phyloP scores from a whole-genome alignment of 1,140 invertebrate species.

The Sinonovacula constricta region DNA sequence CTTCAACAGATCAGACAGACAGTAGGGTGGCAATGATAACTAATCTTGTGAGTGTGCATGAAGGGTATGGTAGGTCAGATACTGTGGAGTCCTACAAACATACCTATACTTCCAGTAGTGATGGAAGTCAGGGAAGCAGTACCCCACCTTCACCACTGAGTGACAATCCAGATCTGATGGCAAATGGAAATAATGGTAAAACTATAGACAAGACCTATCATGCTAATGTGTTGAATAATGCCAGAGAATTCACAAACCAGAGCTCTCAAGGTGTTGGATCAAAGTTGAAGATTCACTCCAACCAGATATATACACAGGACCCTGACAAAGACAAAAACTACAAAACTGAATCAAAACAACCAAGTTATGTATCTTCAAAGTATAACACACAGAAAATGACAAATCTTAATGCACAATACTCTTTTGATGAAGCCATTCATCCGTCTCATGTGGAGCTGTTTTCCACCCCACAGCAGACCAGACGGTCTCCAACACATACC shows the following conservation, averaged over 20 bases:
- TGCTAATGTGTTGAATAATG: conserved; percentile 35
- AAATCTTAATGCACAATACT: no score
- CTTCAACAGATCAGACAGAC: neutral
- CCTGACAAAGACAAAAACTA: no score
- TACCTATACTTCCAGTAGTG: conserved; percentile 37
- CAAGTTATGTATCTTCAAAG: no score
- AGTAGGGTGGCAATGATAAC: no score
- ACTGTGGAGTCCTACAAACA: conserved; percentile 41
- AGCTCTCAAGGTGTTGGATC: neutral
- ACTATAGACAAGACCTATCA: no score
- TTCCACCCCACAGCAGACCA: conserved; percentile 28
- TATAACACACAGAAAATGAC: no score
- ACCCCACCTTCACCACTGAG: conserved; percentile 30
- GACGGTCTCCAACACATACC: conserved; percentile 19
- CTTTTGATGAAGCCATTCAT: no score
- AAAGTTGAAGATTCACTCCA: conserved; percentile 40
- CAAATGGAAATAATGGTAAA: conserved; percentile 11
- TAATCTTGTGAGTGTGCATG: no score
- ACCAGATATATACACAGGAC: conserved; percentile 31
- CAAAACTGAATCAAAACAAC: no score
- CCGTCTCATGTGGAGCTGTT: conserved; percentile 25
- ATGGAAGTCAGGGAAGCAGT: conserved; percentile 19
- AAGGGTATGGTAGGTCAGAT: conserved; percentile 34
- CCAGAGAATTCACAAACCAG: conserved; percentile 3
- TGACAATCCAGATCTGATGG: neutral